Percentiles rank a stretch among this genome's conserved stretches.
Evolutionary conservation across 2,113 vertebrate species (phyloP).

Genomic region (Cathartes aura): DNA sequence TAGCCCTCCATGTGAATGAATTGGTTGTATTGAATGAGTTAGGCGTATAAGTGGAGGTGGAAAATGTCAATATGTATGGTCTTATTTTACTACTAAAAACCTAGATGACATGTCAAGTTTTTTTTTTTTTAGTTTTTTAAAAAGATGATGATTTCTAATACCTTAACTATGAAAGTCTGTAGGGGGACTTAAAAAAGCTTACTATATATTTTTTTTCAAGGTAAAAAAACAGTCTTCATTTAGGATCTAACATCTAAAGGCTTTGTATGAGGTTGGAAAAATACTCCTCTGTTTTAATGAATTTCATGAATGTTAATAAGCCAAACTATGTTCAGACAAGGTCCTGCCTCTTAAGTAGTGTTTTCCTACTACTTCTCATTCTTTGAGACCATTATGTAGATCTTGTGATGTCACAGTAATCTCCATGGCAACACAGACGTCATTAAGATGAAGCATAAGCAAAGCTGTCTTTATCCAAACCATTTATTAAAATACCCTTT

Average conservation of each 20-base stretch:
- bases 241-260: not conserved
- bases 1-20: not conserved
- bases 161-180: not conserved
- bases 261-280: not conserved
- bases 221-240: not conserved
- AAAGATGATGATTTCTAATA: not conserved
- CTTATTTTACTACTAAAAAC: not conserved
- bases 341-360: slow-evolving; percentile 16
- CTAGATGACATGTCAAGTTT: not conserved
- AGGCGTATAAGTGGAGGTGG: not conserved
- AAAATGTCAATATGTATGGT: not conserved
- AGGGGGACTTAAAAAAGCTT: not conserved
- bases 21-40: not conserved
- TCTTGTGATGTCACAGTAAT: slow-evolving; percentile 14
- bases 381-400: slow-evolving; percentile 23
- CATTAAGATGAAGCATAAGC: not conserved
- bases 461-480: not conserved
- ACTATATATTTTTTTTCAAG: not conserved
- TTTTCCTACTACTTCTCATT: slow-evolving; percentile 29
- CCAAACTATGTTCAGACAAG: not conserved
- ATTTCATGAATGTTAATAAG: slow-evolving; percentile 28
- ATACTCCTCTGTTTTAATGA: not conserved
- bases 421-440: not conserved
- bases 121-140: not conserved
- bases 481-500: not conserved